Conservation (phyloP, 2,797 vertebrate genomes). For the Vespertilio murinus region DNA sequence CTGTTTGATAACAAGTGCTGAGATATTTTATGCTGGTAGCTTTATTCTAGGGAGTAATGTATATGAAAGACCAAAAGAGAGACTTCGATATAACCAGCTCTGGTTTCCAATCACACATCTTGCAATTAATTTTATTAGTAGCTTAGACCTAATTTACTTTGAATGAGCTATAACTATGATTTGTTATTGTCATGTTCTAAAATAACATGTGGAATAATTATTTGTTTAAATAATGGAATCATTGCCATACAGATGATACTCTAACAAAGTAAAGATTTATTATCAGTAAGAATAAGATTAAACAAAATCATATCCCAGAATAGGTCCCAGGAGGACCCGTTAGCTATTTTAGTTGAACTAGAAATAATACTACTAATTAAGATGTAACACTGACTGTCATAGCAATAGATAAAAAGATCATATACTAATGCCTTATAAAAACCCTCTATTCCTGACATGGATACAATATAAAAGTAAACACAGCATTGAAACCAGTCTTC, state of each 20-base stretch:
- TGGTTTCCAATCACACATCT: slow-evolving; percentile 81
- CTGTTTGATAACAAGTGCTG: slow-evolving; percentile 81
- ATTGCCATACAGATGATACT: slow-evolving; percentile 79
- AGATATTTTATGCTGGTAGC: slow-evolving; percentile 75
- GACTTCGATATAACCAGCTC: slow-evolving; percentile 71
- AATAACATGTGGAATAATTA: slow-evolving; percentile 84
- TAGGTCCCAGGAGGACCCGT: slow-evolving; percentile 82
- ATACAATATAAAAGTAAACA: not conserved
- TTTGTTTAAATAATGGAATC: slow-evolving; percentile 86
- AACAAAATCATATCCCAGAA: slow-evolving; percentile 83
- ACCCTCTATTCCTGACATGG: slow-evolving; percentile 48
- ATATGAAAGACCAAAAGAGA: slow-evolving; percentile 76
- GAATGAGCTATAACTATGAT: slow-evolving; percentile 82
- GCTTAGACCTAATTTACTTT: slow-evolving; percentile 84
- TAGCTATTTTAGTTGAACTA: slow-evolving; percentile 82
- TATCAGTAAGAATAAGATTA: slow-evolving; percentile 86
- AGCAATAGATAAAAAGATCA: slow-evolving; percentile 69
- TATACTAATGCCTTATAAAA: slow-evolving; percentile 64
- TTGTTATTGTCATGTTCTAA: slow-evolving; percentile 82
- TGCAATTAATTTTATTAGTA: slow-evolving; percentile 85
- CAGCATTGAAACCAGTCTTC: not conserved
- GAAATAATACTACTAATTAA: slow-evolving; percentile 84
- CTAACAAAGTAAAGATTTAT: slow-evolving; percentile 82
- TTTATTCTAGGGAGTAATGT: slow-evolving; percentile 65
- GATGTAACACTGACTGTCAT: slow-evolving; percentile 72